phyloP scores from a whole-genome alignment of 2,797 vertebrate species.

The Peromyscus attwateri region DNA sequence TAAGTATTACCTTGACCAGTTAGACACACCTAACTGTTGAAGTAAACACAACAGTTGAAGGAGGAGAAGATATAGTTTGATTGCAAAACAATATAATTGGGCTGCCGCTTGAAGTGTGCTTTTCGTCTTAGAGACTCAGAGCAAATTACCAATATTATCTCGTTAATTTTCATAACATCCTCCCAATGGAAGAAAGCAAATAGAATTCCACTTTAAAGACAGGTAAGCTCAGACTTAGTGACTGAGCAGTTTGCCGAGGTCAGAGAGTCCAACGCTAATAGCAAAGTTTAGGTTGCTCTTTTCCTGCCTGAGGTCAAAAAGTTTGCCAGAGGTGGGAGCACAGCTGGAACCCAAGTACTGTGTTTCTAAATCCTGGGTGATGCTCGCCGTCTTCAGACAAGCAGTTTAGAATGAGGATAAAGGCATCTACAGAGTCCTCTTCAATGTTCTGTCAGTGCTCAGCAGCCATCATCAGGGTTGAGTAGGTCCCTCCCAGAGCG shows the following conservation, averaged over 20 bases:
- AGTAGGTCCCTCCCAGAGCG: background rate
- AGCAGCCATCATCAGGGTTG: background rate
- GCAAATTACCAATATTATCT: slow-evolving; percentile 57
- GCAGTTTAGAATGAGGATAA: slow-evolving; percentile 4
- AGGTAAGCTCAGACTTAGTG: background rate
- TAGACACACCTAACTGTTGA: slow-evolving; percentile 64
- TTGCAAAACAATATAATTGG: slow-evolving; percentile 57
- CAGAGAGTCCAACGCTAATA: background rate
- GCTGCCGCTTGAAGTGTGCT: slow-evolving; percentile 55
- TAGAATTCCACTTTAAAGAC: slow-evolving; percentile 44
- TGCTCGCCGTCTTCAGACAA: slow-evolving; percentile 17
- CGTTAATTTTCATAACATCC: slow-evolving; percentile 36
- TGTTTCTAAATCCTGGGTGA: background rate
- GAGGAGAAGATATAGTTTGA: slow-evolving; percentile 11
- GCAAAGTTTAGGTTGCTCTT: background rate
- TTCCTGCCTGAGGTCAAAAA: background rate
- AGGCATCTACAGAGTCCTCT: background rate
- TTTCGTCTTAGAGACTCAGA: slow-evolving; percentile 54
- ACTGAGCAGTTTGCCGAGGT: slow-evolving; percentile 59
- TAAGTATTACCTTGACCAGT: slow-evolving; percentile 65
- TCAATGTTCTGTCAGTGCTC: background rate
- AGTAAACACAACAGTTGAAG: slow-evolving; percentile 59
- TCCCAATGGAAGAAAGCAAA: background rate
- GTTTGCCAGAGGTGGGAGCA: background rate
- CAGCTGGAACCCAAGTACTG: background rate